phyloP scores from a whole-genome alignment of 2,113 vertebrate species.

The Colistium nudipinnis region DNA sequence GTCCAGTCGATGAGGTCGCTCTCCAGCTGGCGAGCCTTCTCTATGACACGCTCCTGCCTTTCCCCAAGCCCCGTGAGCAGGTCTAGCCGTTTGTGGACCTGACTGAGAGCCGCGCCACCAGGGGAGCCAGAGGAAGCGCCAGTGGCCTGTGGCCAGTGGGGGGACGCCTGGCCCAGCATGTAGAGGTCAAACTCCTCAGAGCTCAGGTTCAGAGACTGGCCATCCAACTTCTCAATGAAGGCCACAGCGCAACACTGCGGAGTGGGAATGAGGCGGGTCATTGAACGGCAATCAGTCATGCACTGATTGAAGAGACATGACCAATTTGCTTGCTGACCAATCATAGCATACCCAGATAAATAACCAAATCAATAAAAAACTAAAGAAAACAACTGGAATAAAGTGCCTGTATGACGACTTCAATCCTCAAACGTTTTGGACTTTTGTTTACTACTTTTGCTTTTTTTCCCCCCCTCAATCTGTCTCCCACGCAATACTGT shows the following conservation, averaged over 20 bases:
- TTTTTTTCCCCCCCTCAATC: no score
- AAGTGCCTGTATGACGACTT: no score
- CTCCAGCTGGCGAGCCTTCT: conserved; percentile 88
- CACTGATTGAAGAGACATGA: neutral
- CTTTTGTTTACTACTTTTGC: no score
- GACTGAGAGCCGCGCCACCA: conserved; percentile 80
- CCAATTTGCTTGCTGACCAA: no score
- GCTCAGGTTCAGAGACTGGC: conserved; percentile 93
- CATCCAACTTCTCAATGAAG: conserved; percentile 98
- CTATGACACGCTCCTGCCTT: conserved; percentile 88
- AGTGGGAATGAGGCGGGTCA: neutral
- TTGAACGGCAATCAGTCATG: neutral
- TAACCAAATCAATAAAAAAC: no score
- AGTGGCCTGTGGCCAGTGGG: conserved; percentile 81
- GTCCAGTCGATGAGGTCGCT: conserved; percentile 97
- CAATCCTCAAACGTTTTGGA: no score
- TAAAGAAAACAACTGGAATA: neutral
- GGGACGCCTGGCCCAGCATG: conserved; percentile 92
- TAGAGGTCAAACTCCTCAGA: conserved; percentile 94
- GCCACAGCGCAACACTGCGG: conserved; percentile 94
- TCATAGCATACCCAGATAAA: no score
- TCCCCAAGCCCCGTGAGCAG: conserved; percentile 87
- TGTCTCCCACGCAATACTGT: no score
- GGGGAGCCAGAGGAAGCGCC: conserved; percentile 74
- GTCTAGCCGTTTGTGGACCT: conserved; percentile 88